These are phyloP conservation scores for Arge pagana DNA, from an alignment of 2,888 invertebrate genomes.

Conservation along the genomic window DNA sequence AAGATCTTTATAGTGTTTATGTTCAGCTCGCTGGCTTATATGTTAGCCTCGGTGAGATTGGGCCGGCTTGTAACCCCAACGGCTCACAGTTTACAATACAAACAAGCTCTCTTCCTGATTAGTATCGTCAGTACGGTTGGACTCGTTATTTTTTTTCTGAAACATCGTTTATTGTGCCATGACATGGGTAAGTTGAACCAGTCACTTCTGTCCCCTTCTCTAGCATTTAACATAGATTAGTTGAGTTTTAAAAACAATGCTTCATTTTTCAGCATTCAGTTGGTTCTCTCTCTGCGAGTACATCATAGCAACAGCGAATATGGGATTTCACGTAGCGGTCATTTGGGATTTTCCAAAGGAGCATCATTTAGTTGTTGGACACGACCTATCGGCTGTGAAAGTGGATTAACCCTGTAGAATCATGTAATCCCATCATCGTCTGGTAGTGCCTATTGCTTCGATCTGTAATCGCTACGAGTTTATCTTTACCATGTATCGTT, in stretches of 20 bases:
- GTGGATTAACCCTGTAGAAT: slow-evolving; percentile 47
- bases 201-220: too few relatives aligned
- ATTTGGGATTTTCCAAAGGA: slow-evolving; percentile 85
- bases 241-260: slow-evolving; percentile 9
- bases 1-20: slow-evolving; percentile 91
- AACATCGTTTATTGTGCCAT: slow-evolving; percentile 86
- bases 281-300: slow-evolving; percentile 95
- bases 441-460: slow-evolving; percentile 50
- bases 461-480: slow-evolving; percentile 19
- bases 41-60: slow-evolving; percentile 74
- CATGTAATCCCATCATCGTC: slow-evolving; percentile 42
- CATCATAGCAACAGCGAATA: slow-evolving; percentile 87
- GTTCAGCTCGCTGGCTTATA: slow-evolving; percentile 81
- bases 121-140: slow-evolving; percentile 82
- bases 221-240: not conserved
- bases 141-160: slow-evolving; percentile 84
- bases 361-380: slow-evolving; percentile 75
- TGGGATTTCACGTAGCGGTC: slow-evolving; percentile 90
- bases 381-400: slow-evolving; percentile 59
- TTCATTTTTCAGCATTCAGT: slow-evolving; percentile 79
- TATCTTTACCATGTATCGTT: slow-evolving; percentile 11
- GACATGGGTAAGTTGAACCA: slow-evolving; percentile 91
- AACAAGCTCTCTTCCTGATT: slow-evolving; percentile 75
- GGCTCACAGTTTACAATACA: slow-evolving; percentile 61
- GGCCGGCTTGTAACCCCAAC: slow-evolving; percentile 58